phyloP scores from a whole-genome alignment of 92 coral and sea anemone species.

The Epizoanthus scotinus region DNA sequence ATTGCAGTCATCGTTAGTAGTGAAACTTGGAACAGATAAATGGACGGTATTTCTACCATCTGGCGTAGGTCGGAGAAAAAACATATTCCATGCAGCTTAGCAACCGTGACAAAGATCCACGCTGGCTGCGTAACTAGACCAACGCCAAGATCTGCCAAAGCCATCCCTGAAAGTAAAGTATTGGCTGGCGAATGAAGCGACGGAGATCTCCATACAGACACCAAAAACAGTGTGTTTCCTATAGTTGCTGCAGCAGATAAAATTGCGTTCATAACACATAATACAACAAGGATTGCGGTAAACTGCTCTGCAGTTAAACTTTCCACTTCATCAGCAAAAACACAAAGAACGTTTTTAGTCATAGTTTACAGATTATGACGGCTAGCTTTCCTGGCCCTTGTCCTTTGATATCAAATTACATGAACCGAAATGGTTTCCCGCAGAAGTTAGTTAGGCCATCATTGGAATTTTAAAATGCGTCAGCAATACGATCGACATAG shows the following conservation, averaged over 20 bases:
- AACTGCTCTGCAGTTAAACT: neutral
- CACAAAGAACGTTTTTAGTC: neutral
- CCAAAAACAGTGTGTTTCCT: constrained; percentile 6
- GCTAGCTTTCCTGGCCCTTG: too few species aligned
- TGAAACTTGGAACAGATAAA: constrained; percentile 17
- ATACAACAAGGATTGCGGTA: neutral
- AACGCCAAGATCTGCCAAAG: constrained; percentile 5
- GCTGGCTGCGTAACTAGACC: neutral
- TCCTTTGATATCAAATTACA: too few species aligned
- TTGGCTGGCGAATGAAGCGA: neutral
- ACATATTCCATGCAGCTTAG: constrained; percentile 15
- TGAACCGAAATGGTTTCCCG: too few species aligned
- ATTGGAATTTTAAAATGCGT: too few species aligned
- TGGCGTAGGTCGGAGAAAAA: constrained; percentile 1
- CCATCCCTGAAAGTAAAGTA: constrained; percentile 7
- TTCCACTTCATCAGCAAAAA: constrained; percentile 8
- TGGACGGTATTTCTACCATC: neutral
- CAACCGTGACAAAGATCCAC: constrained; percentile 15
- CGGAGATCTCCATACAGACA: constrained; percentile 9
- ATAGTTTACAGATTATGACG: neutral
- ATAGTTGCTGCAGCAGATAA: neutral
- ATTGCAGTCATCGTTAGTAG: constrained; percentile 7
- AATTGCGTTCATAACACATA: constrained; percentile 8
- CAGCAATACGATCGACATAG: too few species aligned
- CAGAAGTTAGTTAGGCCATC: too few species aligned